These are phyloP conservation scores for Entomobrya multifasciata DNA, from an alignment of 2,888 invertebrate species.

Conservation along the genomic window DNA sequence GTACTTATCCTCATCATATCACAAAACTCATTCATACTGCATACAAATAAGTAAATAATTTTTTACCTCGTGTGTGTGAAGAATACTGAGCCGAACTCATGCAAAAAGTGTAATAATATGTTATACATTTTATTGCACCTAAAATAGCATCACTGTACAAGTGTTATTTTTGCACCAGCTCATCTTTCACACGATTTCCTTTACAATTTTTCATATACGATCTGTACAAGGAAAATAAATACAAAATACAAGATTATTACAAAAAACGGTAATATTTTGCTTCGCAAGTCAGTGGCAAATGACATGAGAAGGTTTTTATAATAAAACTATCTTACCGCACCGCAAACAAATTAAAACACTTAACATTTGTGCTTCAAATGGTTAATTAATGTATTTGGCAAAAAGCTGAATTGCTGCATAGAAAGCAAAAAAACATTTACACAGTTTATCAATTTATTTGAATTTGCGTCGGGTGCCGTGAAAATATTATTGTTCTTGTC, in stretches of 20 bases:
- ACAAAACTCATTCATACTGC: neutral
- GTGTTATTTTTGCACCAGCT: neutral
- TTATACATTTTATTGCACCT: neutral
- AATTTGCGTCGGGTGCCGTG: conserved; percentile 11
- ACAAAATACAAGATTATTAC: conserved; percentile 10
- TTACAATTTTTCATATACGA: too few relatives aligned
- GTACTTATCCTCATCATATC: neutral
- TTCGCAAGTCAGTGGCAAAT: neutral
- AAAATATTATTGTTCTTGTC: neutral
- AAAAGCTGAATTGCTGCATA: too few relatives aligned
- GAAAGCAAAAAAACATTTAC: neutral
- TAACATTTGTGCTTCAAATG: neutral
- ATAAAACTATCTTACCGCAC: neutral
- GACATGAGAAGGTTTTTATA: neutral
- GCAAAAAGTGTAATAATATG: neutral
- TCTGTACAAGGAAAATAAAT: conserved; percentile 4
- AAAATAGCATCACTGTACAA: conserved; percentile 37
- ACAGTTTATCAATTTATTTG: neutral
- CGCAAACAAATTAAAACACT: neutral
- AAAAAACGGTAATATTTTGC: conserved; percentile 2
- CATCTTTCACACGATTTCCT: conserved; percentile 22
- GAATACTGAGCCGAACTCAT: neutral
- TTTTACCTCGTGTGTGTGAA: conserved; percentile 15
- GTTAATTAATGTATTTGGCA: neutral
- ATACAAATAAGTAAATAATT: conserved; percentile 25